Conservation (phyloP, 2,797 vertebrate species). For the Pangasius larnaudii region DNA sequence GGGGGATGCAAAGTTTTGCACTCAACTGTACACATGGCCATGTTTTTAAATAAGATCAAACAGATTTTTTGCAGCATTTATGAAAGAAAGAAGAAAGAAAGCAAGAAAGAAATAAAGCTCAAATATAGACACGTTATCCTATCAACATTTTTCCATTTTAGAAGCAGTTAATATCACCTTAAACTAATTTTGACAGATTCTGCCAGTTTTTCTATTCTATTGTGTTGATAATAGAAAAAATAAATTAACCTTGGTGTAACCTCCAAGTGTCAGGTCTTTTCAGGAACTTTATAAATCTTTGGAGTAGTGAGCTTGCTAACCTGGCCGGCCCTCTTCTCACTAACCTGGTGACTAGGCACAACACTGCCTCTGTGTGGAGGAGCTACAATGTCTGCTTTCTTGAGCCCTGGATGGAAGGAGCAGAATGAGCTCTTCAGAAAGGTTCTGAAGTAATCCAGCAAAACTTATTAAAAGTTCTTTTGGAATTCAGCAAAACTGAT, state of each 20-base stretch:
- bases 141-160: not conserved
- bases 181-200: not conserved
- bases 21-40: not conserved
- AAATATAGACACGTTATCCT: not conserved
- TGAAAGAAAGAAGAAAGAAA: not conserved
- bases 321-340: not conserved
- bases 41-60: not conserved
- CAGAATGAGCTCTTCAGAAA: not conserved
- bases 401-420: not conserved
- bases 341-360: conserved; percentile 45
- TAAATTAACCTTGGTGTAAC: not conserved
- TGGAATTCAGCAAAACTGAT: not conserved
- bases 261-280: not conserved
- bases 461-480: not conserved
- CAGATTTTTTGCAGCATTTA: not conserved
- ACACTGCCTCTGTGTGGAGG: conserved; percentile 59
- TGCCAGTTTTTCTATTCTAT: not conserved
- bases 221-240: not conserved
- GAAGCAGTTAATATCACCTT: not conserved
- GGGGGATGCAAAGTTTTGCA: not conserved
- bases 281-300: not conserved
- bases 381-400: not conserved
- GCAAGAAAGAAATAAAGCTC: not conserved
- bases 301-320: not conserved
- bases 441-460: not conserved